Conservation (phyloP, 2,888 invertebrate species). For the Parthenolecanium corni region DNA sequence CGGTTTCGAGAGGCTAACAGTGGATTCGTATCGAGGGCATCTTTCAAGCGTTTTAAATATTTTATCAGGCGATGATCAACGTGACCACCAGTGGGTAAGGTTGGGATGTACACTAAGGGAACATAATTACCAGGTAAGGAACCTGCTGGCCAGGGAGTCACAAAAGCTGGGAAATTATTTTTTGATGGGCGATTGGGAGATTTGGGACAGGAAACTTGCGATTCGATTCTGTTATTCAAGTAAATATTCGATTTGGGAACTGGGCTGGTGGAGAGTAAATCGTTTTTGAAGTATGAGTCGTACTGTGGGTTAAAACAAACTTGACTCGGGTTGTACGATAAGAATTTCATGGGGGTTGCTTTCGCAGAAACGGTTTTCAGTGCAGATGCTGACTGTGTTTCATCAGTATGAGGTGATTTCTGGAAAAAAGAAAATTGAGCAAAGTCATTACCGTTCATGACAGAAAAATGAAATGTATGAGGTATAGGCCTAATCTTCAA, state of each 20-base stretch:
- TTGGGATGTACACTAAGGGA: background rate
- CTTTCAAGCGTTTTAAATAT: no score
- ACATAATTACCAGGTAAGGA: background rate
- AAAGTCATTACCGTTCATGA: no score
- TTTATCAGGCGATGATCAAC: background rate
- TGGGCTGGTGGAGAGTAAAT: background rate
- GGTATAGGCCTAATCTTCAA: no score
- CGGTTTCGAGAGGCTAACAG: background rate
- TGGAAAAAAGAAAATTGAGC: no score
- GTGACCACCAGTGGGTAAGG: background rate
- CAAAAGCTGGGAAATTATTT: background rate
- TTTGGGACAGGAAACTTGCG: background rate
- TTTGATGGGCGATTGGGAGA: background rate
- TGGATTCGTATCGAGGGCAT: no score
- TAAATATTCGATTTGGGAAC: constrained; percentile 4
- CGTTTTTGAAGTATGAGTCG: background rate
- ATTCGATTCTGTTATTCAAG: background rate
- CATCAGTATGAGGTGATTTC: no score
- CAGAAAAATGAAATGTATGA: no score
- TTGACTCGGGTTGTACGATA: background rate
- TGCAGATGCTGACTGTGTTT: no score
- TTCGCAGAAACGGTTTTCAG: no score
- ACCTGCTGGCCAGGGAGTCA: background rate
- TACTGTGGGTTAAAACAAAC: constrained; percentile 14
- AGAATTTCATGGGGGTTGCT: no score